Base-by-base conservation (phyloP, 2,888 invertebrate species). In the Lasioglossum leucozonium region DNA sequence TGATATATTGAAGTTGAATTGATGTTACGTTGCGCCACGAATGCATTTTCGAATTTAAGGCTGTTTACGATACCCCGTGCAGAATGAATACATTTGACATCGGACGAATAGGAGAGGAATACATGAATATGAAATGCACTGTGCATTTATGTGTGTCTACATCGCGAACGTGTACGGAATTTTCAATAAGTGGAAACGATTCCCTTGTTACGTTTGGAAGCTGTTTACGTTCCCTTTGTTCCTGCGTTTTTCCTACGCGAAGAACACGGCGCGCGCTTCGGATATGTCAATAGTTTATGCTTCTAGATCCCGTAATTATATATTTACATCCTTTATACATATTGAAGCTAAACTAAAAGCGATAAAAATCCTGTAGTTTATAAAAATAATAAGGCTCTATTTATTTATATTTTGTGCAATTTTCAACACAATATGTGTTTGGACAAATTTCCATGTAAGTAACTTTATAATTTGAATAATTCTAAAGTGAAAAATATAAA, bases 41-140 rank as follows among this genome's bases (percentile, higher is more conserved):
- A 55, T n/a, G 18, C 30, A 1, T 71, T 65, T 65, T 18, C 30
- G 65, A 51, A 47, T 22, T 42, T 26, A 51, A 26, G 11, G 8
- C 40, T 55, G 40, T 47, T 71, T 71, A 55, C 30, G 22, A 47
- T 11, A 26, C 13, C 22, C 11, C 8, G 16, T 26, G 18, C 18
- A 26, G 58, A 37, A 58, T 37, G 47, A 67, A 62, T 37, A 42
- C 37, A 44, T n/a, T 10, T 22, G 16, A 58, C 26, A 58, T 62
- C 42, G 78, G 42, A 58, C 42, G 26, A 75, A 42, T 58, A n/a
- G 44, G 11, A 62, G 22, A 62, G 22, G 72, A 44, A 79, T 72
- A 37, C 44, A 58, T 58, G 72, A 79, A 79, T 79, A 73, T 62
- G 30, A 72, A 72, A 72, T 37, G 72, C 18, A 13, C 44, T 4